Evolutionary conservation across 2,888 invertebrate species (phyloP), one percentile per base, ranked within the genome.

Genomic region (Volucella zonaria): DNA sequence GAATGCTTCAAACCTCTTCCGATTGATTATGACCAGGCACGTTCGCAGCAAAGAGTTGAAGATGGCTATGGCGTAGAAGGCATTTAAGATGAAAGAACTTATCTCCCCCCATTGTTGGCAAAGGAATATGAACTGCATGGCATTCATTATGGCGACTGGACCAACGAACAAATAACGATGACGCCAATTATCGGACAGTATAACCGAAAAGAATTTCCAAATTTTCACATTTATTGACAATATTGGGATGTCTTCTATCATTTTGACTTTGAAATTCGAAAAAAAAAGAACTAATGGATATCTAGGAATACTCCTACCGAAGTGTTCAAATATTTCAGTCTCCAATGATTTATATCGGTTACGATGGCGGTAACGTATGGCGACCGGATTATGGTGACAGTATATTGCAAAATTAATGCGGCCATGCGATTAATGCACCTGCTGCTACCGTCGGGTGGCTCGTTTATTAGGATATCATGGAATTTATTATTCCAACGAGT

Each of bases 11-110:
- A 91, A 90, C 78, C 89, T 86, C 43, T 71, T 76, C 54, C 86
- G 75, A 73, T 88, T 89, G 71, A 86, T 76, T 54, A 91, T 88
- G 61, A 90, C 89, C 71, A 90, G 78, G 70, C 88, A 87, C 76
- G 89, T 90, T 62, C 91, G 89, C 52, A 91, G 77, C 59, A 90
- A 66, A 1, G 89, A 87, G 87, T 90, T 88, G 54, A 91, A 90
- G 56, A 90, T 87, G 66, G 88, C 90, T 38, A 88, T 87, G 11
- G 89, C 87, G 77, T 89, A 89, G 87, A 90, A 91, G 3, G 88
- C 81, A 78, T 90, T 90, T 74, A 91, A 82, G 61, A 90, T 90
- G 66, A 91, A 89, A 12, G 87, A 86, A 11, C 88, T 86, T 82
- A 89, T 54, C 54, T 91, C 88, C 6, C 88, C 88, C 89, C 89